Conservation (phyloP, 2,113 vertebrate species). For the Cathartes aura region DNA sequence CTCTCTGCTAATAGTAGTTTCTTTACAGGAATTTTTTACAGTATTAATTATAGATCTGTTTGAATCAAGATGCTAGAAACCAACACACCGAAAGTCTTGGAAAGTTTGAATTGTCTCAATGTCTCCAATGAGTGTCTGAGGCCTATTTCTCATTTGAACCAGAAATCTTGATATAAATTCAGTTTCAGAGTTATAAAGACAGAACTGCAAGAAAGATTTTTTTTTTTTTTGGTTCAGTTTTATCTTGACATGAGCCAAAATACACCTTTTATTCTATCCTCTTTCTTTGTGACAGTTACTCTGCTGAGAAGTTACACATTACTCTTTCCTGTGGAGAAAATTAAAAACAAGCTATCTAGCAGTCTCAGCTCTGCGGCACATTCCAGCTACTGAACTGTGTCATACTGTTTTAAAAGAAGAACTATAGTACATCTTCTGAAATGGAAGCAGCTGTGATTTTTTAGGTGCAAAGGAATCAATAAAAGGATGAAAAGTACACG, state of each 20-base stretch:
- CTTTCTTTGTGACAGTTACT: constrained; percentile 57
- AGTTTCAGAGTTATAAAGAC: constrained; percentile 13
- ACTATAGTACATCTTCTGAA: constrained; percentile 28
- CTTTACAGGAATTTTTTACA: background rate
- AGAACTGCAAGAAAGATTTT: background rate
- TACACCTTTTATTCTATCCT: constrained; percentile 49
- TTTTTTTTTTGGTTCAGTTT: constrained; percentile 12
- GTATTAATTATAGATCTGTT: constrained; percentile 8
- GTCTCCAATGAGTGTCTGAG: background rate
- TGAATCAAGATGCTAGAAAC: background rate
- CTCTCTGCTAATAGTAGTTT: background rate
- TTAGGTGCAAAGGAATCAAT: constrained; percentile 58
- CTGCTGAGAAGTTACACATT: constrained; percentile 62
- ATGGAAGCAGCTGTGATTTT: constrained; percentile 69
- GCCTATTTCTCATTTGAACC: background rate
- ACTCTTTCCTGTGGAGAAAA: constrained; percentile 68
- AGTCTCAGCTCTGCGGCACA: constrained; percentile 50
- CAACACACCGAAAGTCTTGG: background rate
- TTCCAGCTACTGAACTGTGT: constrained; percentile 64
- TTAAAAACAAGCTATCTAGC: constrained; percentile 68
- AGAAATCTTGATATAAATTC: constrained; percentile 45
- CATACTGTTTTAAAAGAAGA: constrained; percentile 66
- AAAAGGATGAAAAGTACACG: constrained; percentile 41
- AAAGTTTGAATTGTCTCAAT: background rate
- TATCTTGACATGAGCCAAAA: constrained; percentile 64